These are phyloP conservation scores for Moxostoma hubbsi DNA, from an alignment of 2,797 vertebrate genomes.

Conservation along the genomic window DNA sequence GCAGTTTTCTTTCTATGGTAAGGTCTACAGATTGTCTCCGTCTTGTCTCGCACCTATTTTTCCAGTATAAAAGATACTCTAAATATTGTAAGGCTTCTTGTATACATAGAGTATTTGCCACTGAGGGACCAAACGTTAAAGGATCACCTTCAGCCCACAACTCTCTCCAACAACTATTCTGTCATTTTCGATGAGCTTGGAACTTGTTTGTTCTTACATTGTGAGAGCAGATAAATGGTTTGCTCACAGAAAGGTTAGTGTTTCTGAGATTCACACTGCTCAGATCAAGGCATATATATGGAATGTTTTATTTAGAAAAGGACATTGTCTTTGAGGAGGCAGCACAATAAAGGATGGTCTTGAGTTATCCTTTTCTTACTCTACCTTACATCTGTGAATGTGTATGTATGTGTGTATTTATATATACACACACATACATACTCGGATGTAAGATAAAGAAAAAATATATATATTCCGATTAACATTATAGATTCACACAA, in stretches of 20 bases:
- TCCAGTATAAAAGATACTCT: constrained; percentile 68
- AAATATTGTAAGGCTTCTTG: constrained; percentile 72
- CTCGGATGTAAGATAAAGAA: too few relatives aligned
- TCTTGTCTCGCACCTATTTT: constrained; percentile 63
- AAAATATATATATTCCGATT: too few relatives aligned
- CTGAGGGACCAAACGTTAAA: constrained; percentile 48
- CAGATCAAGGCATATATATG: constrained; percentile 77
- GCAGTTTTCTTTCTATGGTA: constrained; percentile 65
- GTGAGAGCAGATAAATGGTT: neutral
- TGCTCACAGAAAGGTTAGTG: constrained; percentile 37
- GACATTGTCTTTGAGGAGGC: constrained; percentile 66
- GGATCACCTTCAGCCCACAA: neutral
- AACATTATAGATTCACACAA: too few relatives aligned
- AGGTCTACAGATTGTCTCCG: constrained; percentile 79
- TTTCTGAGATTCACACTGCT: constrained; percentile 58
- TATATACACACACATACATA: too few relatives aligned
- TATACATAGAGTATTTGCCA: constrained; percentile 61
- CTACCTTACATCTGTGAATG: constrained; percentile 19
- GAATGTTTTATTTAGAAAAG: constrained; percentile 78
- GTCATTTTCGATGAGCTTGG: neutral
- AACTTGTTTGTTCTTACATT: constrained; percentile 13
- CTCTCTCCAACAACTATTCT: constrained; percentile 49
- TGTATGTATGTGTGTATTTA: too few relatives aligned
- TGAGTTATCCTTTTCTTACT: neutral
- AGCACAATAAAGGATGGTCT: constrained; percentile 64